Conservation (phyloP, 2,888 invertebrate species). For the Sipha maydis region DNA sequence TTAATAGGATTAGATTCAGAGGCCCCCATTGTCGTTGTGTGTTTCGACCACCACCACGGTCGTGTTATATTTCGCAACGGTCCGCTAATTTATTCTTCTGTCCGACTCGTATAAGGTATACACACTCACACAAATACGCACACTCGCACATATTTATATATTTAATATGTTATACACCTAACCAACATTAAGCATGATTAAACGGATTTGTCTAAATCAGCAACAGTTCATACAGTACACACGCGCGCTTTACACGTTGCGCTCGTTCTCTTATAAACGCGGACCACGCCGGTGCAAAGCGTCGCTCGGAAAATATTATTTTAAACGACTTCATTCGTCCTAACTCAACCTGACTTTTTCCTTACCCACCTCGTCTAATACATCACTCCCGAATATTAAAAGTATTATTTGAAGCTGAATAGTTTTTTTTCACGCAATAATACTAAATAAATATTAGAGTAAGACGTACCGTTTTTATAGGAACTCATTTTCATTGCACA, state of each 20-base stretch:
- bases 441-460: too few relatives aligned
- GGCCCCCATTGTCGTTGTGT: neutral
- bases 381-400: too few relatives aligned
- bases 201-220: conserved; percentile 50
- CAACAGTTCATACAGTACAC: neutral
- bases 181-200: conserved; percentile 29
- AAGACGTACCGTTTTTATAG: too few relatives aligned
- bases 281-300: conserved; percentile 1
- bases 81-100: conserved; percentile 50
- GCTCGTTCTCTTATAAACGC: neutral
- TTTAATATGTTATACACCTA: neutral
- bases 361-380: too few relatives aligned
- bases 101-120: neutral
- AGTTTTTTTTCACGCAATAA: too few relatives aligned
- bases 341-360: too few relatives aligned
- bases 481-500: too few relatives aligned
- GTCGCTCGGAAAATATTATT: neutral
- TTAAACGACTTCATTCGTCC: neutral
- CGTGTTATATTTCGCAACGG: conserved; percentile 26
- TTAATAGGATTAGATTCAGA: conserved; percentile 53
- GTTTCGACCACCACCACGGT: conserved; percentile 4
- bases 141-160: neutral
- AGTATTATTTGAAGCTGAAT: too few relatives aligned
- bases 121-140: neutral
- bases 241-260: neutral